These are phyloP conservation scores for Seriola quinqueradiata DNA, from an alignment of 2,113 vertebrate species.

Conservation along the genomic window DNA sequence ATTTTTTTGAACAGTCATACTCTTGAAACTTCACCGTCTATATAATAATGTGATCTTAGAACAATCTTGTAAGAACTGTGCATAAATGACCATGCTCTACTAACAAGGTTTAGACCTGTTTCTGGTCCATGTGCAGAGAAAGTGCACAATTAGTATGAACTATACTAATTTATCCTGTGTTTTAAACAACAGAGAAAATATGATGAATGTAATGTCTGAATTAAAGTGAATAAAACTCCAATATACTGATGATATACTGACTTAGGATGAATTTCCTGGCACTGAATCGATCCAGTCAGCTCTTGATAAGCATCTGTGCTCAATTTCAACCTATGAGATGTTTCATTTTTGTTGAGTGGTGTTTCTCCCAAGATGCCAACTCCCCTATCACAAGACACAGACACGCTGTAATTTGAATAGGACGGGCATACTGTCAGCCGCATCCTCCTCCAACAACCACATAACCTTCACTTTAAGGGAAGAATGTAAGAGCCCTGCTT, in stretches of 20 bases:
- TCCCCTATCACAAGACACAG: not conserved
- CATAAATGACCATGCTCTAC: not conserved
- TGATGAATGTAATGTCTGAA: too few species aligned
- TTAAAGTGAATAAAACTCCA: too few species aligned
- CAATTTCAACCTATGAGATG: not conserved
- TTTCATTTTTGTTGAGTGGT: not conserved
- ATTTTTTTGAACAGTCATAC: not conserved
- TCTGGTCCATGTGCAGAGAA: too few species aligned
- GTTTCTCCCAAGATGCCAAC: slow-evolving; percentile 8
- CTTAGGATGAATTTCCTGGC: slow-evolving; percentile 2
- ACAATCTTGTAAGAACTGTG: not conserved
- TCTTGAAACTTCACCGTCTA: not conserved
- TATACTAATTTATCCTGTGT: too few species aligned
- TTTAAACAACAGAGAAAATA: too few species aligned
- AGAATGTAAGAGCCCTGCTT: too few species aligned
- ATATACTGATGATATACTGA: not conserved
- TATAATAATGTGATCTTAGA: not conserved
- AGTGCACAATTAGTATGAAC: not conserved
- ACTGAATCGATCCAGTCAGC: slow-evolving; percentile 1
- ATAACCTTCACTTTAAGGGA: too few species aligned
- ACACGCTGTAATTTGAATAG: not conserved
- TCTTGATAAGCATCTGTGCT: not conserved
- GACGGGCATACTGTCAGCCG: not conserved
- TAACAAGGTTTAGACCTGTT: too few species aligned
- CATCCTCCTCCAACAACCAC: not conserved